Evolutionary conservation across 2,888 invertebrate species (phyloP).

Genomic region (Panzeria rudis): DNA sequence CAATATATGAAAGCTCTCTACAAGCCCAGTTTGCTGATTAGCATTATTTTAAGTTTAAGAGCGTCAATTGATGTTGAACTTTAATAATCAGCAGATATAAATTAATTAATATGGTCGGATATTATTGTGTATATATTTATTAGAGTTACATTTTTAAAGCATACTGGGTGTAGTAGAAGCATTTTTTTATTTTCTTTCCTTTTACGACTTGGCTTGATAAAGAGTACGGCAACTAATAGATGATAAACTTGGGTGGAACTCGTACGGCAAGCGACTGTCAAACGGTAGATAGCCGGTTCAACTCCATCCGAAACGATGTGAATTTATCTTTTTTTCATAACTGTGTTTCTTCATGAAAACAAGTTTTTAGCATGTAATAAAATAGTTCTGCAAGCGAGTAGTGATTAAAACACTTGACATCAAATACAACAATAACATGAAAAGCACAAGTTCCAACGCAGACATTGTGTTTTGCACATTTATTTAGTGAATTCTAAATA

Average conservation of each 20-base stretch:
- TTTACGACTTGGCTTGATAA: slow-evolving; percentile 61
- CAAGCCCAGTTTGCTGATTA: slow-evolving; percentile 52
- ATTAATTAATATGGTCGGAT: not conserved
- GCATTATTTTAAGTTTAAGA: slow-evolving; percentile 10
- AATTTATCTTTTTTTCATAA: no score
- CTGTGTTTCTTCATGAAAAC: no score
- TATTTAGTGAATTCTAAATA: no score
- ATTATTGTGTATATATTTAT: slow-evolving; percentile 51
- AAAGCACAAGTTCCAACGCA: no score
- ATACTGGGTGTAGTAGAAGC: slow-evolving; percentile 62
- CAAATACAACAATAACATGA: no score
- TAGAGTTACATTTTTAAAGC: slow-evolving; percentile 22
- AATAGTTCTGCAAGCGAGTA: no score
- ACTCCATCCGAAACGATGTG: no score
- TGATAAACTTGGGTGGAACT: not conserved
- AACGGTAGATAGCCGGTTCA: no score
- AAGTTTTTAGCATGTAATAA: no score
- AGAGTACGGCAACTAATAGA: slow-evolving; percentile 7
- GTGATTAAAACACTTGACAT: no score
- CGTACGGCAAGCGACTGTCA: no score
- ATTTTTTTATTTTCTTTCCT: slow-evolving; percentile 24
- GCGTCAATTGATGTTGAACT: slow-evolving; percentile 17
- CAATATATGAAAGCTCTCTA: slow-evolving; percentile 41
- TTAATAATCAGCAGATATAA: slow-evolving; percentile 33
- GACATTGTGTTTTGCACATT: no score